Evolutionary conservation across 2,113 vertebrate species (phyloP).

Genomic region (Megaceryle maxima): DNA sequence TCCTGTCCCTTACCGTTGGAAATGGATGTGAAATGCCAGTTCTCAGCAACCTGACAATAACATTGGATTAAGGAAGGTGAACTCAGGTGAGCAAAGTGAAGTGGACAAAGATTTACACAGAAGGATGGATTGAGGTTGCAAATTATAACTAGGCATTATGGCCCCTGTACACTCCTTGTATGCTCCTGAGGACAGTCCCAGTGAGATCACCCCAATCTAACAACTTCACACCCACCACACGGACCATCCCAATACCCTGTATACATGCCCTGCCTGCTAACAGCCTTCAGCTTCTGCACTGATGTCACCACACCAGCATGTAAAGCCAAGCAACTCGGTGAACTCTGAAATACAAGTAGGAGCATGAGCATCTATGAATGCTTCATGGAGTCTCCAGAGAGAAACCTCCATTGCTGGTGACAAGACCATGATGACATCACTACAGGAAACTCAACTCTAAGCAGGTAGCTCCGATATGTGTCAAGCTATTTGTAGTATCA

Average conservation of each 20-base stretch:
- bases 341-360: neutral
- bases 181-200: neutral
- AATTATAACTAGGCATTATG: neutral
- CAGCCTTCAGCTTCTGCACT: neutral
- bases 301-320: accelerated
- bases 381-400: neutral
- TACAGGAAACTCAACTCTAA: neutral
- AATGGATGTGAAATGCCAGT: neutral
- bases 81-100: neutral
- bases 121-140: neutral
- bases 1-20: neutral
- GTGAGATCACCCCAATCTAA: neutral
- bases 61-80: neutral
- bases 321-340: neutral
- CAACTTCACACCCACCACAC: too few species aligned
- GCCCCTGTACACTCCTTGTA: accelerated
- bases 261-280: neutral
- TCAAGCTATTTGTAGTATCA: neutral
- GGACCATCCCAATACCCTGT: neutral
- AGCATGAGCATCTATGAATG: neutral
- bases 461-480: neutral
- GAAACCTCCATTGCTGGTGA: neutral
- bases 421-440: neutral
- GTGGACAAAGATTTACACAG: neutral
- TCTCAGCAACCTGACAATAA: neutral